A percentile compares a stretch with the other conserved stretches of the same genome.
These are phyloP conservation scores for Teleopsis dalmanni DNA, from an alignment of 1,140 invertebrate species.

Conservation along the genomic window DNA sequence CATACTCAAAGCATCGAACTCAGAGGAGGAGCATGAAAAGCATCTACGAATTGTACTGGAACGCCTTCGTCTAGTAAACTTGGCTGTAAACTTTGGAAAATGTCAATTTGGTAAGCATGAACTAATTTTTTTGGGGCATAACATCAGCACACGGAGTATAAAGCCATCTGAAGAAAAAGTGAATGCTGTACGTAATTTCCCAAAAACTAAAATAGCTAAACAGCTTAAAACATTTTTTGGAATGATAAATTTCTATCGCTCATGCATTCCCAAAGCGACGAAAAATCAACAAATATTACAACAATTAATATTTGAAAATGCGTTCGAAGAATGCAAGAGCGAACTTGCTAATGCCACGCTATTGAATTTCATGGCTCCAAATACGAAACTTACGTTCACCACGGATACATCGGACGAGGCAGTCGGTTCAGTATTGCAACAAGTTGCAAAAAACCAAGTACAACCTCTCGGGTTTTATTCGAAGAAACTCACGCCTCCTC, in stretches of 20 bases:
- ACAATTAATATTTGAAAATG: not conserved
- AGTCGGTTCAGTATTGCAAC: not conserved
- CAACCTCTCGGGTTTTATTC: not conserved
- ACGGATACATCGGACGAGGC: not conserved
- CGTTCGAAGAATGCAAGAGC: not conserved
- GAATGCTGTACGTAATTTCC: not conserved
- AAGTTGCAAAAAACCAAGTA: not conserved
- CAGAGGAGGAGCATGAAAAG: slow-evolving; percentile 23
- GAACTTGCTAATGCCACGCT: not conserved
- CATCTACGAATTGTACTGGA: slow-evolving; percentile 22
- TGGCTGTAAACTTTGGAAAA: slow-evolving; percentile 26
- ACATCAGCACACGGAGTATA: not conserved
- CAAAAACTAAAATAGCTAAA: not conserved
- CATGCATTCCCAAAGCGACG: not conserved
- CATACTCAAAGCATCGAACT: slow-evolving; percentile 44
- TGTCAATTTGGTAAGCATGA: slow-evolving; percentile 20
- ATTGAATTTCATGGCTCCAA: not conserved
- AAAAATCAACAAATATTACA: not conserved
- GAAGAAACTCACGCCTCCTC: not conserved
- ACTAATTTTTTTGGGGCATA: slow-evolving; percentile 20
- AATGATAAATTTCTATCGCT: not conserved
- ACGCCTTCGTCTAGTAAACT: slow-evolving; percentile 15
- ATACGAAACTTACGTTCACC: not conserved
- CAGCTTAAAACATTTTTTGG: not conserved
- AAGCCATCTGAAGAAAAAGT: not conserved